Percentiles rank a stretch among this genome's conserved stretches.
These are phyloP conservation scores for Edolisoma coerulescens DNA, from an alignment of 2,113 vertebrate species.

Conservation along the genomic window DNA sequence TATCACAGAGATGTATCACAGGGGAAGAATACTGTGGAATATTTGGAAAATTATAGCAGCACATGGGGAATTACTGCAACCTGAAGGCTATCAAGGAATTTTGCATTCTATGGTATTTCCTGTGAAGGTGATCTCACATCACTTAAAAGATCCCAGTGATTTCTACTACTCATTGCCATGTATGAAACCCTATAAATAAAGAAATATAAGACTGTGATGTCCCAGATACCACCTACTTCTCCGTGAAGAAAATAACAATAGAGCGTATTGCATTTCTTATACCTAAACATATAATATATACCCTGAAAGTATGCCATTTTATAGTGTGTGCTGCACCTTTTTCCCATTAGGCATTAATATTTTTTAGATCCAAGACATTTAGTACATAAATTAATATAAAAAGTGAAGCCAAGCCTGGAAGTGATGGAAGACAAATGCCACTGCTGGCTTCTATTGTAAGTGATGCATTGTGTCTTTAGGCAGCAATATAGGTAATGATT, in stretches of 20 bases:
- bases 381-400: slow-evolving; percentile 21
- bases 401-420: slow-evolving; percentile 8
- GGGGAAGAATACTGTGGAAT: not conserved
- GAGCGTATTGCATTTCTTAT: not conserved
- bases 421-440: not conserved
- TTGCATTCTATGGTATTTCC: slow-evolving; percentile 24
- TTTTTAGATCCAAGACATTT: not conserved
- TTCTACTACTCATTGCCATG: slow-evolving; percentile 14
- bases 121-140: slow-evolving; percentile 34
- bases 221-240: not conserved
- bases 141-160: slow-evolving; percentile 1
- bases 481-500: slow-evolving; percentile 58
- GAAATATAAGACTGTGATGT: not conserved
- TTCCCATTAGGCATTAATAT: not conserved
- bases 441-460: slow-evolving; percentile 5
- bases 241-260: not conserved
- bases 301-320: not conserved
- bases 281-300: not conserved
- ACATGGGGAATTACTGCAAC: not conserved
- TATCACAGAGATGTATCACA: not conserved
- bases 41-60: not conserved
- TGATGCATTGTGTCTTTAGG: slow-evolving; percentile 44
- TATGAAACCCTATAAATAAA: not conserved
- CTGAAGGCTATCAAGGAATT: not conserved
- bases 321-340: not conserved